phyloP scores from a whole-genome alignment of 2,888 invertebrate species.

The Oscheius sp. region DNA sequence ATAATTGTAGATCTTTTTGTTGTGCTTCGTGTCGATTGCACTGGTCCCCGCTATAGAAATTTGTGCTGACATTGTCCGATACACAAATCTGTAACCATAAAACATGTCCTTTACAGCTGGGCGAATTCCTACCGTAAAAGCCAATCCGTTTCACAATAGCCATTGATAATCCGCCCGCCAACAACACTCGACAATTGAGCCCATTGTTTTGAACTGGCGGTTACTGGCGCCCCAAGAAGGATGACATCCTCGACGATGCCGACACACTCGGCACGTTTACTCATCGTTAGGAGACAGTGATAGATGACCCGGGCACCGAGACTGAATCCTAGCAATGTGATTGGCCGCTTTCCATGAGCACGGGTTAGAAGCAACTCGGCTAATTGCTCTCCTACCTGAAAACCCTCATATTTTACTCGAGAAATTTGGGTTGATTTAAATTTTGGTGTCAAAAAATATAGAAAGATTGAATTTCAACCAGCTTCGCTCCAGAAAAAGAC shows the following conservation, averaged over 20 bases:
- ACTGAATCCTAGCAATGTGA: conserved; percentile 80
- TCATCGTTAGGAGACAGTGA: conserved; percentile 79
- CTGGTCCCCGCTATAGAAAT: conserved; percentile 79
- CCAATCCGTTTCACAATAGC: conserved; percentile 81
- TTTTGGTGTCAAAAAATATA: no score
- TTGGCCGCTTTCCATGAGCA: conserved; percentile 80
- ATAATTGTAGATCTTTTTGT: conserved; percentile 78
- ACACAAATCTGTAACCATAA: conserved; percentile 76
- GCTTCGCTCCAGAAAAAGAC: background rate
- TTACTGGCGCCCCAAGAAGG: conserved; percentile 80
- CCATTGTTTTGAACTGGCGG: conserved; percentile 78
- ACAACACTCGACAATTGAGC: conserved; percentile 76
- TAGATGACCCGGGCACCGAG: conserved; percentile 81
- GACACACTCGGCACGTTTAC: conserved; percentile 70
- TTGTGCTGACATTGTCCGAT: conserved; percentile 79
- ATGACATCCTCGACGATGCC: conserved; percentile 80
- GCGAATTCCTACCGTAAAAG: conserved; percentile 75
- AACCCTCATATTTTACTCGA: background rate
- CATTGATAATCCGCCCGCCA: conserved; percentile 80
- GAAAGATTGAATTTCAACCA: no score
- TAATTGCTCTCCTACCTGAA: conserved; percentile 78
- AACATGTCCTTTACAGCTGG: background rate
- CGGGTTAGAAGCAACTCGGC: conserved; percentile 80
- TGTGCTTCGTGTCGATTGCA: conserved; percentile 75
- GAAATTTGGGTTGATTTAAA: no score